phyloP scores from a whole-genome alignment of 2,888 invertebrate species.

The Dolomedes plantarius region DNA sequence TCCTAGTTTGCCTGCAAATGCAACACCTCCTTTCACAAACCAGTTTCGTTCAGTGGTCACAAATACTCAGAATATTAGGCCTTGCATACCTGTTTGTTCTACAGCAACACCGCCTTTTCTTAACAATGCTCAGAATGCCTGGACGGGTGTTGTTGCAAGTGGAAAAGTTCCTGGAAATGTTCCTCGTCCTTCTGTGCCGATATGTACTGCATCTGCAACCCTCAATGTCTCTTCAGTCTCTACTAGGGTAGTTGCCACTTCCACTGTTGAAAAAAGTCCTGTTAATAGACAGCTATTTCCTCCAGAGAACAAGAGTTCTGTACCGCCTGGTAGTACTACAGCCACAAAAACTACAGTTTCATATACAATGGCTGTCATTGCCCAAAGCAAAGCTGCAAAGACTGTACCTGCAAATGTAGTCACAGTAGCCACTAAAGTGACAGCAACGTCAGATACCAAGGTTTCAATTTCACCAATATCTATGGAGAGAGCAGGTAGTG shows the following conservation, averaged over 20 bases:
- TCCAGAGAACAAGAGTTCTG: slow-evolving; percentile 73
- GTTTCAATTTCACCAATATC: slow-evolving; percentile 60
- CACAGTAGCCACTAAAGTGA: slow-evolving; percentile 60
- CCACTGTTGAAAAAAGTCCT: slow-evolving; percentile 72
- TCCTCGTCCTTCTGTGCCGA: slow-evolving; percentile 66
- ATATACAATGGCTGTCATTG: slow-evolving; percentile 74
- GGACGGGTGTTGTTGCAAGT: slow-evolving; percentile 64
- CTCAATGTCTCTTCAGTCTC: slow-evolving; percentile 38
- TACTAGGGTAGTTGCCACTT: slow-evolving; percentile 34
- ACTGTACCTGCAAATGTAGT: slow-evolving; percentile 71
- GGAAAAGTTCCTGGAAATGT: slow-evolving; percentile 71
- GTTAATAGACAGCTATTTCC: slow-evolving; percentile 76
- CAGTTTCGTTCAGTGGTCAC: slow-evolving; percentile 55
- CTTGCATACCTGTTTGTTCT: slow-evolving; percentile 62
- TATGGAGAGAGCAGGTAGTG: slow-evolving; percentile 60
- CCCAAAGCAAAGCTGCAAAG: slow-evolving; percentile 72
- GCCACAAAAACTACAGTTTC: slow-evolving; percentile 80
- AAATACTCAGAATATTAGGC: slow-evolving; percentile 64
- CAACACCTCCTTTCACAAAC: slow-evolving; percentile 69
- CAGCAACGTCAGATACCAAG: slow-evolving; percentile 51
- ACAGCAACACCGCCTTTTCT: slow-evolving; percentile 61
- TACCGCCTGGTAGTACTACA: slow-evolving; percentile 76
- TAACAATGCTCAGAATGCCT: slow-evolving; percentile 66
- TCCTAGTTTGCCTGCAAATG: slow-evolving; percentile 69
- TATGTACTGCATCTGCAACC: slow-evolving; percentile 44